These are phyloP conservation scores for Sander vitreus DNA, from an alignment of 2,113 vertebrate genomes.

Conservation along the genomic window DNA sequence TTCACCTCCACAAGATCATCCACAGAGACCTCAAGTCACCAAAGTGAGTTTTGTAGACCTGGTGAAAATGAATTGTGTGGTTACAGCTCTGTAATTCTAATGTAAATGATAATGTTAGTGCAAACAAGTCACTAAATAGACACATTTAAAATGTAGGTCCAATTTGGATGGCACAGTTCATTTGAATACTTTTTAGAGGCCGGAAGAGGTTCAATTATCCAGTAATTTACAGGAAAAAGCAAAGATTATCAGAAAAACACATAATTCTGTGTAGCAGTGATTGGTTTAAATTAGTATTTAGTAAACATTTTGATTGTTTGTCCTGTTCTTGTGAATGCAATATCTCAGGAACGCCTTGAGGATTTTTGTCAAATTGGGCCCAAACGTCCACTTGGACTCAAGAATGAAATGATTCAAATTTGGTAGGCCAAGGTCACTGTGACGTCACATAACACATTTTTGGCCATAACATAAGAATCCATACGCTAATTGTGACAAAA, in stretches of 20 bases:
- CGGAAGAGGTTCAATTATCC: not conserved
- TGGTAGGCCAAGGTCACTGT: too few species aligned
- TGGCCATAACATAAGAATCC: too few species aligned
- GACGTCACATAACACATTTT: too few species aligned
- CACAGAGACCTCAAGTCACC: constrained; percentile 98
- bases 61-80: not conserved
- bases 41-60: constrained; percentile 84
- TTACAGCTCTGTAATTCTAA: not conserved
- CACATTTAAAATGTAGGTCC: not conserved
- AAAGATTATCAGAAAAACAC: not conserved
- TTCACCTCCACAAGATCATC: constrained; percentile 99
- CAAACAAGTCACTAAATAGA: not conserved
- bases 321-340: too few species aligned
- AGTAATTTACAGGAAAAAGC: not conserved
- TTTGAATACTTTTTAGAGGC: not conserved
- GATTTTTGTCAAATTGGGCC: too few species aligned
- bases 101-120: not conserved
- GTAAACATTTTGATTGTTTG: not conserved
- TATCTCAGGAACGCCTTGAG: too few species aligned
- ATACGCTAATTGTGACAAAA: too few species aligned
- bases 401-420: too few species aligned
- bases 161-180: not conserved
- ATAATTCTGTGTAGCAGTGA: not conserved
- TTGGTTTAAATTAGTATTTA: not conserved
- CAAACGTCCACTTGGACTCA: too few species aligned